Evolutionary conservation across 2,797 vertebrate genomes (phyloP), one percentile per base, ranked within the genome.

Genomic region (Chaenodraco wilsoni): DNA sequence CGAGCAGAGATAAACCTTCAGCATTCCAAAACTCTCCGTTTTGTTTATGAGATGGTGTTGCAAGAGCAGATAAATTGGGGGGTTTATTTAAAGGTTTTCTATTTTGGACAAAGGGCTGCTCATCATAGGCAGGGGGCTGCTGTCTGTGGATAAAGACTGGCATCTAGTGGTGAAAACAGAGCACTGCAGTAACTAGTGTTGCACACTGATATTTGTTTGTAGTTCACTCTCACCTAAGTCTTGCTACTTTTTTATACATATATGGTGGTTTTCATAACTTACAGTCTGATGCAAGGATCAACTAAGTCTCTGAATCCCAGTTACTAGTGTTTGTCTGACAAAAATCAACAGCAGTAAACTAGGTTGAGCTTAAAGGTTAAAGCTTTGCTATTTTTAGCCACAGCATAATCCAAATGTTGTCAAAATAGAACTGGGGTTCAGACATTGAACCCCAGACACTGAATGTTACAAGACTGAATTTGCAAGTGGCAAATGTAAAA

Each of bases 61-160:
- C 92, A 94, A 94, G 82, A 89, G 78, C 79, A 91, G 92, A 95
- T 94, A 91, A 90, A 89, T 77, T 86, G 67, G 78, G 74, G 74
- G 71, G 82, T 90, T 92, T 94, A 94, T 94, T 95, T 93, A 90
- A 92, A 92, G 90, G 82, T 65, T 90, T 93, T 93, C 90, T 94
- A 93, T 94, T 94, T 93, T 92, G 87, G 87, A 95, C 88, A 91
- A 90, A 85, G 86, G 79, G 81, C 88, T 79, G 80, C 83, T 90
- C 82, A 69, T 88, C 83, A 78, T 52, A 59, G 60, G 7, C 60
- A 65, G 68, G 70, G 33, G 27, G 60, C 60, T 48, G 46, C 43
- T 3, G 5, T 76, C 17, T 64, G 68, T 82, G 76, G 41, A 65
- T 23, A 62, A 84, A 91, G 46, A 84, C 85, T 91, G 92, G 41